Evolutionary conservation across 2,113 vertebrate species (phyloP), one percentile per base, ranked within the genome.

Genomic region (Lepisosteus osseus): DNA sequence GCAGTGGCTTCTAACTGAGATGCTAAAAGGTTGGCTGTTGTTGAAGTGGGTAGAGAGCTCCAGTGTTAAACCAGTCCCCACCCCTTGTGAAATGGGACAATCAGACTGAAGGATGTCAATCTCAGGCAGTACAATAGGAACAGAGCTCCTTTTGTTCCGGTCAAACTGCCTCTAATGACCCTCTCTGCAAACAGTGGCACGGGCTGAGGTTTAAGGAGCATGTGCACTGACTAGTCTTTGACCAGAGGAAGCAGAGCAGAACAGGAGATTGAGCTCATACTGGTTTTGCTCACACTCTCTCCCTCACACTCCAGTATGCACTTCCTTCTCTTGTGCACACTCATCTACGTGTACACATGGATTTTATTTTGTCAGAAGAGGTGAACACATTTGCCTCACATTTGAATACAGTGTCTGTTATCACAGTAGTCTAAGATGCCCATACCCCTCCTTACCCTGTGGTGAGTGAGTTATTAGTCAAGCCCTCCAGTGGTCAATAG

Each of bases 131-230:
- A 97, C 94, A 96, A 94, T 94, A 78, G 90, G 90, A 95, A 98
- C 97, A 97, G 93, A 94, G 72, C 87, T 82, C 75, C 91, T 94
- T 97, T 97, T 97, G 95, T 98, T 96, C 93, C 65, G 78, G 77
- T 87, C 90, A 91, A 90, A 92, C 90, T 92, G 89, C 93, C 92
- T 92, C 91, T 90, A 93, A 93, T 95, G 93, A 95, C 92, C 90
- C 88, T 87, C 92, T 87, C 86, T 87, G 90, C 91, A 95, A 95
- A 93, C 93, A 90, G 84, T 84, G 89, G 89, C 90, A 92, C 87
- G 82, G 83, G 88, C 82, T 86, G 90, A 83, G 82, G 81, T 76
- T 91, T 90, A 88, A 86, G 90, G 88, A 92, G 90, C 89, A 90
- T 85, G 84, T 83, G 86, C 88, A 91, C 93, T 93, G 92, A 93